Conservation (phyloP, 2,113 vertebrate genomes). For the Pachyramphus minor region DNA sequence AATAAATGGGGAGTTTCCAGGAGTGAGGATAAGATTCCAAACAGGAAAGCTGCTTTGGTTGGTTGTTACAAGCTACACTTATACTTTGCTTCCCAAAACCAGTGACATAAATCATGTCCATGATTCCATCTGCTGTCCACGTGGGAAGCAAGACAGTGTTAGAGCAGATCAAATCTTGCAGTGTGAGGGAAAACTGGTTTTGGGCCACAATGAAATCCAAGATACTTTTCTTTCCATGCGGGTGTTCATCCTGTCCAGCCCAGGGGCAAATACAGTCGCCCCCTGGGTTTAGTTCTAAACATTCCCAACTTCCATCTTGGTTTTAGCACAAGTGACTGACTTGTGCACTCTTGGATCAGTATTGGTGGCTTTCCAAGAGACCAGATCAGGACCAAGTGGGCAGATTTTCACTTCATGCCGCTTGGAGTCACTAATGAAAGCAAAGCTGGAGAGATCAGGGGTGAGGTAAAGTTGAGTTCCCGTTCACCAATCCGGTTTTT, state of each 20-base stretch:
- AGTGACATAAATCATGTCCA: background rate
- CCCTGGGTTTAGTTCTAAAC: background rate
- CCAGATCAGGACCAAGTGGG: background rate
- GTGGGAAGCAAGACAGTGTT: background rate
- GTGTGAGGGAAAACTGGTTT: background rate
- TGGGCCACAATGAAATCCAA: background rate
- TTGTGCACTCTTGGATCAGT: background rate
- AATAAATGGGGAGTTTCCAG: background rate
- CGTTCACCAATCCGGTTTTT: fast-evolving
- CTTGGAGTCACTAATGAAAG: background rate
- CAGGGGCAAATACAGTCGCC: background rate
- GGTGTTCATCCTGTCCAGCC: background rate
- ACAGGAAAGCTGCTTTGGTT: constrained; percentile 30
- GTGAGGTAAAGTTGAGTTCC: background rate
- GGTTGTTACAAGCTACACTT: background rate
- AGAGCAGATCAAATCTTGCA: background rate
- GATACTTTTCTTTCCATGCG: background rate
- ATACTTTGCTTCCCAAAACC: background rate
- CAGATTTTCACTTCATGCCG: background rate
- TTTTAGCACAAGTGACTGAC: background rate
- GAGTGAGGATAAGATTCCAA: background rate
- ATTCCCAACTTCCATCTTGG: background rate
- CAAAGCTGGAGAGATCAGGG: background rate
- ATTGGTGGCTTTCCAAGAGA: background rate
- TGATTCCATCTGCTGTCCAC: background rate